phyloP scores from a whole-genome alignment of 2,797 vertebrate species.

The Tapera naevia region DNA sequence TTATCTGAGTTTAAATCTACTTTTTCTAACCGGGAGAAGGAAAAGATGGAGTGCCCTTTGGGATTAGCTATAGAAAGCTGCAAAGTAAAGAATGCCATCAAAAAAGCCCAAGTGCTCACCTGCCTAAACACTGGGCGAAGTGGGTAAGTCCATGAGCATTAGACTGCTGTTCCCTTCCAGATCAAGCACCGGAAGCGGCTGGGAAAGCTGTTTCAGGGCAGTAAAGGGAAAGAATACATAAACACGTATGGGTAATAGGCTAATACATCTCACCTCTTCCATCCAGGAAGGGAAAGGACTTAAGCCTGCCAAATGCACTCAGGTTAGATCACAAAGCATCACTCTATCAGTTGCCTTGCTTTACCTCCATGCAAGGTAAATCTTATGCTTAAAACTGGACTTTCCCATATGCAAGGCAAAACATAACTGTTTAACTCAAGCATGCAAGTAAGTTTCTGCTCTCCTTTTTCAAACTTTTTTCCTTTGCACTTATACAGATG shows the following conservation, averaged over 20 bases:
- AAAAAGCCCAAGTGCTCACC: neutral
- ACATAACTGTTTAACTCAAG: neutral
- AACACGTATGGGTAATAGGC: neutral
- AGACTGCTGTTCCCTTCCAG: neutral
- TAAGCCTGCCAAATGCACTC: neutral
- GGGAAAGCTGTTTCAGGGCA: neutral
- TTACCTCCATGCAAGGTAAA: neutral
- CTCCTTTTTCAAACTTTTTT: neutral
- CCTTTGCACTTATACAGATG: neutral
- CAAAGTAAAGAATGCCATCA: neutral
- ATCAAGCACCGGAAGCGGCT: neutral
- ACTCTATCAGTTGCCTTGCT: neutral
- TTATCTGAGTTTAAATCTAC: neutral
- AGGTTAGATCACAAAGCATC: neutral
- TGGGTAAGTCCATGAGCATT: neutral
- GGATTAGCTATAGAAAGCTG: neutral
- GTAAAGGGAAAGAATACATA: neutral
- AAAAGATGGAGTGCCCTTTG: neutral
- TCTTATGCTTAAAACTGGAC: neutral
- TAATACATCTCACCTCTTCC: neutral
- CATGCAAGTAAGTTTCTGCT: neutral
- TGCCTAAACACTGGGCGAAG: neutral
- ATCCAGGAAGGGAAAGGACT: neutral
- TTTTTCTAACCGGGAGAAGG: neutral
- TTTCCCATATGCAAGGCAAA: neutral